Conservation (phyloP, 2,797 vertebrate species). For the Enteromius radiatus region DNA sequence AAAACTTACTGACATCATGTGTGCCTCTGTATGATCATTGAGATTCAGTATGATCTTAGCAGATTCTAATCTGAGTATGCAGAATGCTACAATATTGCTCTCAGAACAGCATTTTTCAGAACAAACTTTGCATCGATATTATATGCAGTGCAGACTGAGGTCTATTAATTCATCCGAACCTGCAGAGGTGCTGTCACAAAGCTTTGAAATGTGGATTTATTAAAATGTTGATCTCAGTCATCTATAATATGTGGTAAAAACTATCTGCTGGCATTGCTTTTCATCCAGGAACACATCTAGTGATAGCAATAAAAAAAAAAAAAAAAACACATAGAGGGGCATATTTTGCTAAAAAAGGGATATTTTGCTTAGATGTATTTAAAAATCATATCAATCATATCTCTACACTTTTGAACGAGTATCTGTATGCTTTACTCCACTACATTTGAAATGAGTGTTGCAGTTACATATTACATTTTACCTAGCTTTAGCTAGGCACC, state of each 20-base stretch:
- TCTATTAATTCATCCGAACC: not conserved
- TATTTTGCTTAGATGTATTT: not conserved
- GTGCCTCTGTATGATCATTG: conserved; percentile 4
- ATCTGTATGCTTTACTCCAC: no score
- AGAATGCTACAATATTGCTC: not conserved
- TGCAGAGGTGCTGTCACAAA: not conserved
- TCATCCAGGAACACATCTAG: not conserved
- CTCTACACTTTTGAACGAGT: no score
- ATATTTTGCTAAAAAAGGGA: not conserved
- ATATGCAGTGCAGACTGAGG: not conserved
- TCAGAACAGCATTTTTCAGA: not conserved
- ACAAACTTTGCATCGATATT: not conserved
- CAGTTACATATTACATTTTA: no score
- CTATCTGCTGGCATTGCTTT: not conserved
- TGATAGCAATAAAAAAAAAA: not conserved
- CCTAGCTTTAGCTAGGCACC: no score
- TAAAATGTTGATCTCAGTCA: not conserved
- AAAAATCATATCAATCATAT: not conserved
- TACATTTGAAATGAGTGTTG: no score
- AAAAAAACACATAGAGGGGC: not conserved
- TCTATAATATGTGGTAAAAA: not conserved
- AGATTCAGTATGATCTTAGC: not conserved
- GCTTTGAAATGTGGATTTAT: not conserved
- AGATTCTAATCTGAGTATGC: conserved; percentile 1
- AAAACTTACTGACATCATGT: conserved; percentile 47